These are phyloP conservation scores for Cheilinus undulatus DNA, from an alignment of 2,113 vertebrate genomes.

Conservation along the genomic window DNA sequence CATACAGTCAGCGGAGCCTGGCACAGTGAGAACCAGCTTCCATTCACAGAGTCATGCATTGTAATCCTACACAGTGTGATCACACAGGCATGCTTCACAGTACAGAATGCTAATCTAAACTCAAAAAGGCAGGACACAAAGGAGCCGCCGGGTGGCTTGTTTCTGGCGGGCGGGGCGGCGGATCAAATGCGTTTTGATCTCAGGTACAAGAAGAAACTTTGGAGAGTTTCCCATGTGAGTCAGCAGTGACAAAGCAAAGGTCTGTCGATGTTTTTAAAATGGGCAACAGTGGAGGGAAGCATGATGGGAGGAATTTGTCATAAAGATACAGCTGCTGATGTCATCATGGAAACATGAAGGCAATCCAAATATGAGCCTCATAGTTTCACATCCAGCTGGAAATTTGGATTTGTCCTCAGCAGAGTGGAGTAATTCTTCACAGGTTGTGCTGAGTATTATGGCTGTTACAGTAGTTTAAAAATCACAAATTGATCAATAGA, in stretches of 20 bases:
- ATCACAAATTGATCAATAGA: too few relatives aligned
- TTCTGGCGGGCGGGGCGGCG: conserved; percentile 34
- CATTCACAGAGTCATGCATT: conserved; percentile 72
- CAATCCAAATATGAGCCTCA: neutral
- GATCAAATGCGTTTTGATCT: conserved; percentile 52
- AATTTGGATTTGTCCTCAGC: too few relatives aligned
- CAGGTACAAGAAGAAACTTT: conserved; percentile 28
- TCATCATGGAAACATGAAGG: neutral
- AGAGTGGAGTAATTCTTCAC: too few relatives aligned
- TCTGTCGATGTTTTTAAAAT: neutral
- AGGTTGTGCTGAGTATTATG: too few relatives aligned
- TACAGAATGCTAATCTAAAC: conserved; percentile 68
- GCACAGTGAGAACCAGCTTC: conserved; percentile 63
- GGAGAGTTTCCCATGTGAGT: conserved; percentile 39
- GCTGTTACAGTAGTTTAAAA: too few relatives aligned
- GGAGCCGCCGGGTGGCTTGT: conserved; percentile 45
- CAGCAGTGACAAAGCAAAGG: conserved; percentile 7
- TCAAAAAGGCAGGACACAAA: conserved; percentile 54
- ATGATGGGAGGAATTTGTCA: neutral
- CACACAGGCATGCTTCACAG: conserved; percentile 58
- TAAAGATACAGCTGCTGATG: neutral
- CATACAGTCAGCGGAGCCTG: conserved; percentile 66
- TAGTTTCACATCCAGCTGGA: neutral
- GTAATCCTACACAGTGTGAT: conserved; percentile 76
- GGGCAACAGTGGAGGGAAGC: neutral